A percentile compares a stretch with the other conserved stretches of the same genome.
These are phyloP conservation scores for Hiodon tergisus DNA, from an alignment of 2,113 vertebrate species.

Conservation along the genomic window DNA sequence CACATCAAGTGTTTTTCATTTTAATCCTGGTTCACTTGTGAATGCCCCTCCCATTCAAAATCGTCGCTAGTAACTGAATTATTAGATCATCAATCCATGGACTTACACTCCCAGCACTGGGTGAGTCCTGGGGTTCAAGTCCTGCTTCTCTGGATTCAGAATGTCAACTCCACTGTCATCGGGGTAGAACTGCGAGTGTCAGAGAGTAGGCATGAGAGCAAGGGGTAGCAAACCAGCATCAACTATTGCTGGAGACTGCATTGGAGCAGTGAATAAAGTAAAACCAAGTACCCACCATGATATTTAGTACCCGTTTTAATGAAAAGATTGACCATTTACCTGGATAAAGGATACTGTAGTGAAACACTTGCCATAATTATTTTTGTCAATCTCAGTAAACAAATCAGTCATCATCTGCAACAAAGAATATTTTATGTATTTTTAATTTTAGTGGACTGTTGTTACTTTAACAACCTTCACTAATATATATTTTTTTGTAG, in stretches of 20 bases:
- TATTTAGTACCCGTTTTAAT: neutral
- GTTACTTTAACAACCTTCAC: neutral
- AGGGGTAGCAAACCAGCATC: neutral
- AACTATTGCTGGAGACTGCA: too few relatives aligned
- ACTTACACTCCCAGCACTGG: slow-evolving; percentile 68
- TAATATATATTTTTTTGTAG: slow-evolving; percentile 1
- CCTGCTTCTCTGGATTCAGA: slow-evolving; percentile 43
- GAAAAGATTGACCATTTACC: slow-evolving; percentile 39
- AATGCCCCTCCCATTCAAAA: neutral
- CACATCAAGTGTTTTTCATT: too few relatives aligned
- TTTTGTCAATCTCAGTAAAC: slow-evolving; percentile 46
- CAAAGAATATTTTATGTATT: neutral
- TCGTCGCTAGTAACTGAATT: neutral
- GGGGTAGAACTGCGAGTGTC: slow-evolving; percentile 57
- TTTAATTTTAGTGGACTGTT: neutral
- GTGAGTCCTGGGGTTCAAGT: slow-evolving; percentile 55
- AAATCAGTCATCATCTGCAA: slow-evolving; percentile 52
- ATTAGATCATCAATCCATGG: neutral
- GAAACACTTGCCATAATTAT: slow-evolving; percentile 34
- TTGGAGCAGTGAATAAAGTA: neutral
- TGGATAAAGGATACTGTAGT: slow-evolving; percentile 64
- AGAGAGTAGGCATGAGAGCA: neutral
- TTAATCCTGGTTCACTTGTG: neutral
- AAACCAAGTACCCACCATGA: neutral
- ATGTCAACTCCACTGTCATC: slow-evolving; percentile 62